phyloP scores from a whole-genome alignment of 1,140 invertebrate species.

The Linepithema humile region DNA sequence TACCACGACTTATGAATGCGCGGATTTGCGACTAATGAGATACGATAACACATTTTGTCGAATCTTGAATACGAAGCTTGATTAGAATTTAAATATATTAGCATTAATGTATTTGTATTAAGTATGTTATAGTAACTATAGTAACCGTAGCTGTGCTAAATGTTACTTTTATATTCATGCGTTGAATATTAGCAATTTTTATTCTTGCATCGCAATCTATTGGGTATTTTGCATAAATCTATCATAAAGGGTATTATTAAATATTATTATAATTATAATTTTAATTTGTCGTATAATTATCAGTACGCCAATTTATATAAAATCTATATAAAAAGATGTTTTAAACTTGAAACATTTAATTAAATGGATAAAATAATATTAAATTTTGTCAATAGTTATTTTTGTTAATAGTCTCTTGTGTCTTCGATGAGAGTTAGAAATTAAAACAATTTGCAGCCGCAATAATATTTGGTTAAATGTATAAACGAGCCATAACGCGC shows the following conservation, averaged over 20 bases:
- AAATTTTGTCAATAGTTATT: background rate
- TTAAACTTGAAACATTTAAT: background rate
- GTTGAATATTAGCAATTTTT: no score
- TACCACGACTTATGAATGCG: conserved; percentile 39
- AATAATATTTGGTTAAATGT: conserved; percentile 20
- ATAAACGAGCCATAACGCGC: background rate
- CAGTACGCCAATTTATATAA: no score
- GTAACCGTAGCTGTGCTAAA: no score
- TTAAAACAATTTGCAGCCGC: conserved; percentile 17
- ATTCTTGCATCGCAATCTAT: no score
- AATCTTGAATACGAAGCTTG: background rate
- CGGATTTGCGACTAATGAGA: conserved; percentile 35
- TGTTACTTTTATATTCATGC: no score
- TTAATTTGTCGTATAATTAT: background rate
- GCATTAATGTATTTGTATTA: conserved; percentile 5
- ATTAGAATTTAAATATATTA: background rate
- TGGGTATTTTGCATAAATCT: no score
- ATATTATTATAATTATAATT: background rate
- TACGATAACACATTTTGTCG: conserved; percentile 20
- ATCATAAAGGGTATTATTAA: background rate
- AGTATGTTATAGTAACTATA: background rate
- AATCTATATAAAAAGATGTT: no score
- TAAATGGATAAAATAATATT: conserved; percentile 11
- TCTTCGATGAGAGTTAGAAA: background rate
- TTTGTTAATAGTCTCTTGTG: background rate